phyloP scores from a whole-genome alignment of 2,797 vertebrate genomes.

The Somateria mollissima region DNA sequence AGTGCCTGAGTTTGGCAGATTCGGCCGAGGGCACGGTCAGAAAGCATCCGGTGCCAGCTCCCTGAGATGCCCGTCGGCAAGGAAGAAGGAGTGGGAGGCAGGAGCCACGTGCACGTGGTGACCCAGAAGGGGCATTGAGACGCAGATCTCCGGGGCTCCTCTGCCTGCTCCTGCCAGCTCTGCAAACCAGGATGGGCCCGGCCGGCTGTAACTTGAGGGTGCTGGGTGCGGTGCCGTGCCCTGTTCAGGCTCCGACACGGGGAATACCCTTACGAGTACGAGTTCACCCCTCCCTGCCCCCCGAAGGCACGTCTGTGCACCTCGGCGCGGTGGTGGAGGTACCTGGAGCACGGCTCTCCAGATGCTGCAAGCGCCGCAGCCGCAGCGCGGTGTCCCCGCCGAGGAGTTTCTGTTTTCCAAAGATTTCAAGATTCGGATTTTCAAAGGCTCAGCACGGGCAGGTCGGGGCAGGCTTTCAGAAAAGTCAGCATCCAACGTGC shows the following conservation, averaged over 20 bases:
- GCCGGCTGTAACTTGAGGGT: accelerated
- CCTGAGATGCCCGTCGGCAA: accelerated
- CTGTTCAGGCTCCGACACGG: not conserved
- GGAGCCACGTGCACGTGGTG: accelerated
- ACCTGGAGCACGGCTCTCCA: not conserved
- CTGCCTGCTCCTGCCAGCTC: accelerated
- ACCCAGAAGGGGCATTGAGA: accelerated
- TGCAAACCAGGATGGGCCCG: not conserved
- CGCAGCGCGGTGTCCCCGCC: not conserved
- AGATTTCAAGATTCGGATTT: conserved; percentile 47
- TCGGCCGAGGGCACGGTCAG: not conserved
- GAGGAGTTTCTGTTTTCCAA: conserved; percentile 55
- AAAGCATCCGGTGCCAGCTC: not conserved
- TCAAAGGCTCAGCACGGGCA: conserved; percentile 58
- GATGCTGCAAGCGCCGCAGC: not conserved
- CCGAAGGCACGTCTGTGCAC: conserved; percentile 7
- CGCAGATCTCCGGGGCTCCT: not conserved
- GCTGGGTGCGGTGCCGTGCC: not conserved
- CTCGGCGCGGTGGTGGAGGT: not conserved
- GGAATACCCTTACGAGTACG: not conserved
- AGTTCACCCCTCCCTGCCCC: not conserved
- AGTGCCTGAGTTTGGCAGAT: conserved; percentile 30
- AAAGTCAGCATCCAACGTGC: not conserved
- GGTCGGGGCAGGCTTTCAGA: conserved; percentile 30
- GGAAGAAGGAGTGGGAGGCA: not conserved